These are phyloP conservation scores for Pangasianodon gigas DNA, from an alignment of 2,113 vertebrate genomes.

Conservation along the genomic window DNA sequence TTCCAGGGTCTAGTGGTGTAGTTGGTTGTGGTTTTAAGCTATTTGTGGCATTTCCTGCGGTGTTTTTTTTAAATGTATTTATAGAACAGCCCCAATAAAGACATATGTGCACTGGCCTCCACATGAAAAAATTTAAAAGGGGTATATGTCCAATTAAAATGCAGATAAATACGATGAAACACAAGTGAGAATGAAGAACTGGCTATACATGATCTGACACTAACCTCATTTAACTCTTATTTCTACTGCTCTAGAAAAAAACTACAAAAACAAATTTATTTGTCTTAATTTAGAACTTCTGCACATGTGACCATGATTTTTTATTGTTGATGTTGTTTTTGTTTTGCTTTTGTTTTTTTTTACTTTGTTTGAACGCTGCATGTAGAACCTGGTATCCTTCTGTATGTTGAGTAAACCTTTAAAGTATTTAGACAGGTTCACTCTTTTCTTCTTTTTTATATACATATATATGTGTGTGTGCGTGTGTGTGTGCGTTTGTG, in stretches of 20 bases:
- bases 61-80: too few species aligned
- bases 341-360: not conserved
- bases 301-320: not conserved
- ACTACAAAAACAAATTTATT: not conserved
- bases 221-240: not conserved
- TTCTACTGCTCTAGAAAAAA: not conserved
- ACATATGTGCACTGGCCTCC: too few species aligned
- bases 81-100: too few species aligned
- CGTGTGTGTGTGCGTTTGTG: constrained; percentile 37
- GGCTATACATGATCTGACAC: too few species aligned
- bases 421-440: not conserved
- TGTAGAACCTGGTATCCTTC: not conserved
- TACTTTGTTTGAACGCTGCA: too few species aligned
- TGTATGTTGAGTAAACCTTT: not conserved
- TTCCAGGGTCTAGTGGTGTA: too few species aligned
- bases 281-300: not conserved
- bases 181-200: too few species aligned
- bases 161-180: too few species aligned
- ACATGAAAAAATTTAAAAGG: too few species aligned
- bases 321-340: not conserved
- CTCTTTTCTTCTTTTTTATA: not conserved
- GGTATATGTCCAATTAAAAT: too few species aligned
- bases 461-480: not conserved
- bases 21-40: too few species aligned
- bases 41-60: too few species aligned